Percentiles rank a stretch among this genome's conserved stretches.
Conservation (phyloP, 2,888 invertebrate genomes). For the Ophion obscuratus region DNA sequence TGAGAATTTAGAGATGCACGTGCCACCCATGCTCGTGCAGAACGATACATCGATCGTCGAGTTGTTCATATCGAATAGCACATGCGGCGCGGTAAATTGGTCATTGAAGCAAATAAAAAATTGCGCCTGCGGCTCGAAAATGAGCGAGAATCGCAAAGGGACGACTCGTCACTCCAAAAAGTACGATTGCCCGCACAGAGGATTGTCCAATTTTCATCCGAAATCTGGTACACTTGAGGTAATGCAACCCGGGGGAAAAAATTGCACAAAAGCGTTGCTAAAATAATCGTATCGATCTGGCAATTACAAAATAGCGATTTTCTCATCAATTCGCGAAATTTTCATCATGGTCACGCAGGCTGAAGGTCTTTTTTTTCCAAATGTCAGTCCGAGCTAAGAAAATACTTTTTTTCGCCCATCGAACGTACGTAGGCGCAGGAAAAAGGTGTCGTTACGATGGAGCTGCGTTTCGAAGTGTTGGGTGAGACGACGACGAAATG, state of each 20-base stretch:
- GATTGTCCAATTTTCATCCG: conserved; percentile 77
- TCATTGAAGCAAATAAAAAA: conserved; percentile 78
- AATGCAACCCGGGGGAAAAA: conserved; percentile 45
- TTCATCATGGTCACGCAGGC: too few species aligned
- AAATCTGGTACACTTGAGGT: conserved; percentile 77
- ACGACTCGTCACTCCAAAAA: conserved; percentile 74
- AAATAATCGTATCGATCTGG: conserved; percentile 9
- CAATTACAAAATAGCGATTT: not conserved
- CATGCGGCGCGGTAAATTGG: conserved; percentile 74
- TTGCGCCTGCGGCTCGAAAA: conserved; percentile 81
- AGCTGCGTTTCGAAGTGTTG: conserved; percentile 77
- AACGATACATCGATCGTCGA: conserved; percentile 74
- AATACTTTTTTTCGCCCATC: not conserved
- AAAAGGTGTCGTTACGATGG: conserved; percentile 75
- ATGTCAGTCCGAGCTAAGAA: not conserved
- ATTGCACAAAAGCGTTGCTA: not conserved
- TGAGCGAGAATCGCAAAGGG: conserved; percentile 70
- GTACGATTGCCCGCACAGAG: conserved; percentile 81
- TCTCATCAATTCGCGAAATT: not conserved
- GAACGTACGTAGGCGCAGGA: conserved; percentile 44
- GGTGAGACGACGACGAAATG: conserved; percentile 80
- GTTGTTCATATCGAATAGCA: conserved; percentile 79
- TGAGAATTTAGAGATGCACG: conserved; percentile 70
- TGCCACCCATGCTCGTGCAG: conserved; percentile 78
- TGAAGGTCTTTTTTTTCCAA: not conserved